Conservation (phyloP, 2,888 invertebrate genomes). For the Vannuccia rotundouncinata region DNA sequence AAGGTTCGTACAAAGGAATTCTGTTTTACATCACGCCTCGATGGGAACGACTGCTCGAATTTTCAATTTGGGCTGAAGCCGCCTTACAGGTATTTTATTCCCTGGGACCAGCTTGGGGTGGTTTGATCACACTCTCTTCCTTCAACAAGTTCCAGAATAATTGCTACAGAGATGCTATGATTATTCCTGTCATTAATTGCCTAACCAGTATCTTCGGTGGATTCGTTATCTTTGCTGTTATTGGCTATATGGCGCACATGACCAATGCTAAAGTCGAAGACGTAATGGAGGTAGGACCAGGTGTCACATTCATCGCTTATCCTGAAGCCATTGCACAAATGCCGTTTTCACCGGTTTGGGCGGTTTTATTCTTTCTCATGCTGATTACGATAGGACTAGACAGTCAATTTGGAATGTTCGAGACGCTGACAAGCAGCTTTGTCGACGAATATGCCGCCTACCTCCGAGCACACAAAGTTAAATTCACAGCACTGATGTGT, state of each 20-base stretch:
- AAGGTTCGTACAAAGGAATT: conserved; percentile 7
- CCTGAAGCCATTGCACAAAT: conserved; percentile 50
- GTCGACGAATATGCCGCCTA: conserved; percentile 66
- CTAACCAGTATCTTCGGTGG: conserved; percentile 55
- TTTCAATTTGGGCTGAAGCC: conserved; percentile 42
- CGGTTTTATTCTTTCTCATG: conserved; percentile 52
- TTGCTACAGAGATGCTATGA: conserved; percentile 47
- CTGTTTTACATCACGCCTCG: conserved; percentile 33
- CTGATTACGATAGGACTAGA: conserved; percentile 49
- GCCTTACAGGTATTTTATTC: conserved; percentile 39
- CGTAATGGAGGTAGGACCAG: conserved; percentile 46
- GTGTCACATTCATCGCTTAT: conserved; percentile 50
- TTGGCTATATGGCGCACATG: conserved; percentile 63
- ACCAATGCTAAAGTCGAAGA: conserved; percentile 51
- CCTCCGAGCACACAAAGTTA: conserved; percentile 60
- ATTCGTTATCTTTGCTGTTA: conserved; percentile 55
- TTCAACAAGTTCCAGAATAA: conserved; percentile 39
- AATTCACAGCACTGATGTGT: conserved; percentile 64
- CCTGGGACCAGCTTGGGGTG: conserved; percentile 33
- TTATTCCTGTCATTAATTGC: conserved; percentile 54
- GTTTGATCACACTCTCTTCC: conserved; percentile 33
- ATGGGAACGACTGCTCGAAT: conserved; percentile 39
- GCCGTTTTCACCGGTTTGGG: conserved; percentile 50
- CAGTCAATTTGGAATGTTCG: conserved; percentile 74
- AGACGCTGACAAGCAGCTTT: conserved; percentile 69